A percentile compares a stretch with the other conserved stretches of the same genome.
Conservation (phyloP, 2,797 vertebrate genomes). For the Sebastes alutus region DNA sequence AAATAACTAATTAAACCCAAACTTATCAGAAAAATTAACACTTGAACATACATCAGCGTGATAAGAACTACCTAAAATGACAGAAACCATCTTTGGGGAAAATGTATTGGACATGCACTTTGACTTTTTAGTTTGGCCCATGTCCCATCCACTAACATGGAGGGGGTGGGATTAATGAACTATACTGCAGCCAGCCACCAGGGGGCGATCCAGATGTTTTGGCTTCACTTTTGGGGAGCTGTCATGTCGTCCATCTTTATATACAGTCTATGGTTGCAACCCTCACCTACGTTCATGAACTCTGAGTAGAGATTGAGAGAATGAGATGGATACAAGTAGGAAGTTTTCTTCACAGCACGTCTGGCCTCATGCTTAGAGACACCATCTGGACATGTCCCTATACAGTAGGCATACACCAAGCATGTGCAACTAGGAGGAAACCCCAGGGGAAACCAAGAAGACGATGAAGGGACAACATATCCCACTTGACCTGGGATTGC, state of each 20-base stretch:
- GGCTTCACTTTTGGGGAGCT: too few relatives aligned
- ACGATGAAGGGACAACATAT: neutral
- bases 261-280: neutral
- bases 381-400: neutral
- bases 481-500: neutral
- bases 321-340: neutral
- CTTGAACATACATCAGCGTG: too few relatives aligned
- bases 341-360: neutral
- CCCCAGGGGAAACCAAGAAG: neutral
- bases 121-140: too few relatives aligned
- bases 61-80: too few relatives aligned
- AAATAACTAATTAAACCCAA: too few relatives aligned
- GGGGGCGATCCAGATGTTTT: too few relatives aligned
- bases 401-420: neutral
- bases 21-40: too few relatives aligned
- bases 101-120: too few relatives aligned
- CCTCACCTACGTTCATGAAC: neutral
- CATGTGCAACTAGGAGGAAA: neutral
- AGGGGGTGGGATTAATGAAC: too few relatives aligned
- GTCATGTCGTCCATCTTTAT: fast-evolving
- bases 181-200: too few relatives aligned
- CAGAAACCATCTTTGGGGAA: too few relatives aligned
- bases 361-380: neutral
- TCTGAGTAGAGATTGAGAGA: neutral
- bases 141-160: too few relatives aligned